These are phyloP conservation scores for Nipponacmea schrenckii DNA, from an alignment of 2,888 invertebrate species.

Conservation along the genomic window DNA sequence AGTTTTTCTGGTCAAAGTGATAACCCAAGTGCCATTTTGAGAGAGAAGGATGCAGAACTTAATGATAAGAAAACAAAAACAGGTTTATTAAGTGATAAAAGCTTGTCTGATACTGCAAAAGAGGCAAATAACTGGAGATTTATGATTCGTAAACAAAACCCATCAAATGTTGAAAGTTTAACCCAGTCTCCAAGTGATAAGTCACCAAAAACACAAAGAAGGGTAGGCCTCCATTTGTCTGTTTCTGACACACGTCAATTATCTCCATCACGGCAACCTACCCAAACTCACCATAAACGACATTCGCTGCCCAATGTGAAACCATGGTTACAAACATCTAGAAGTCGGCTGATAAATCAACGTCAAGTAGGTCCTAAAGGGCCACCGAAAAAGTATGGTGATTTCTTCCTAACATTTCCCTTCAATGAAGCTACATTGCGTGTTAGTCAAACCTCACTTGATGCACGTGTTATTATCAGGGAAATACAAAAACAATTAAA, in stretches of 20 bases:
- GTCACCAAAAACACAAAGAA: neutral
- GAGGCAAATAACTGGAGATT: neutral
- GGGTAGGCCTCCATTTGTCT: neutral
- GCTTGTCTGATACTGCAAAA: neutral
- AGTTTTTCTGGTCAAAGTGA: slow-evolving; percentile 49
- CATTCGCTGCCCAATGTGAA: slow-evolving; percentile 8
- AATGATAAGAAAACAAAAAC: neutral
- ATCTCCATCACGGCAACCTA: neutral
- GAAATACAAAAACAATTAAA: slow-evolving; percentile 53
- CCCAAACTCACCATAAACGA: slow-evolving; percentile 5
- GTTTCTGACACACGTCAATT: slow-evolving; percentile 8
- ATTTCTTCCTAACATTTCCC: slow-evolving; percentile 83
- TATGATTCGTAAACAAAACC: neutral
- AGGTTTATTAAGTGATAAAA: neutral
- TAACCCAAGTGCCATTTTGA: slow-evolving; percentile 40
- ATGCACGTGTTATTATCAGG: slow-evolving; percentile 51
- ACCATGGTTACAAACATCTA: slow-evolving; percentile 1
- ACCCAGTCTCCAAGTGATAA: neutral
- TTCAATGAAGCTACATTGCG: slow-evolving; percentile 64
- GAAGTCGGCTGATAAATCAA: slow-evolving; percentile 19
- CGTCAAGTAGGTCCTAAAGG: slow-evolving; percentile 30
- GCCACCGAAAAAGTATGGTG: slow-evolving; percentile 72
- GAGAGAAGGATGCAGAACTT: slow-evolving; percentile 15
- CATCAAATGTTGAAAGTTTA: neutral
- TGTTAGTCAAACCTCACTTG: slow-evolving; percentile 43